Evolutionary conservation across 2,888 invertebrate genomes (phyloP).

Genomic region (Periphyllus acericola): DNA sequence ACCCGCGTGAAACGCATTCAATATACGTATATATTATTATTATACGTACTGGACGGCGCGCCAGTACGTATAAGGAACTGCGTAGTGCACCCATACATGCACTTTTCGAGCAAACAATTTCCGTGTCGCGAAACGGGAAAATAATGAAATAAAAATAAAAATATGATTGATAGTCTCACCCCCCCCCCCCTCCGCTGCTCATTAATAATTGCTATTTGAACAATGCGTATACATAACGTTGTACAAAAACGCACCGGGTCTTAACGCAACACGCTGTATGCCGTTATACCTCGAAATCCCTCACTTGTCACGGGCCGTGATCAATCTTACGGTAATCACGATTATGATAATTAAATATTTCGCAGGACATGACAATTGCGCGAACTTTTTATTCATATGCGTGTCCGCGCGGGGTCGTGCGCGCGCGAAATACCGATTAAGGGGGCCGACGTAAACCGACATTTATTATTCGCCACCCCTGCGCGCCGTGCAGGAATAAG

Average conservation of each 20-base stretch:
- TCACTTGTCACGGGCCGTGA: conserved; percentile 31
- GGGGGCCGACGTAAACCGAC: conserved; percentile 39
- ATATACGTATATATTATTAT: background rate
- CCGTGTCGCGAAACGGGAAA: background rate
- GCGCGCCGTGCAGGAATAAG: conserved; percentile 6
- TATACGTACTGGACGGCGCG: background rate
- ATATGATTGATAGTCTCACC: conserved; percentile 31
- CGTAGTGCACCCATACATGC: background rate
- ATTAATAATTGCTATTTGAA: conserved; percentile 41
- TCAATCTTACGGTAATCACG: conserved; percentile 52
- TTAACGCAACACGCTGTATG: background rate
- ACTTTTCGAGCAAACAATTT: conserved; percentile 13
- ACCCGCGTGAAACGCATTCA: background rate
- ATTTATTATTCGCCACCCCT: conserved; percentile 5
- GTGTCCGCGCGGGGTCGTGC: background rate
- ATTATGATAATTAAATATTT: conserved; percentile 56
- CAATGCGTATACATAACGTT: too few relatives aligned
- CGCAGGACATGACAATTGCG: conserved; percentile 38
- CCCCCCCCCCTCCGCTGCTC: background rate
- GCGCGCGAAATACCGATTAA: conserved; percentile 13
- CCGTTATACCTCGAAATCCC: conserved; percentile 35
- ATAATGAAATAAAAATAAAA: conserved; percentile 4
- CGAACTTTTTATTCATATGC: conserved; percentile 43
- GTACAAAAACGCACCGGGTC: background rate
- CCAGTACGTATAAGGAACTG: background rate